Evolutionary conservation across 2,113 vertebrate genomes (phyloP).

Genomic region (Neotragus pygmaeus): DNA sequence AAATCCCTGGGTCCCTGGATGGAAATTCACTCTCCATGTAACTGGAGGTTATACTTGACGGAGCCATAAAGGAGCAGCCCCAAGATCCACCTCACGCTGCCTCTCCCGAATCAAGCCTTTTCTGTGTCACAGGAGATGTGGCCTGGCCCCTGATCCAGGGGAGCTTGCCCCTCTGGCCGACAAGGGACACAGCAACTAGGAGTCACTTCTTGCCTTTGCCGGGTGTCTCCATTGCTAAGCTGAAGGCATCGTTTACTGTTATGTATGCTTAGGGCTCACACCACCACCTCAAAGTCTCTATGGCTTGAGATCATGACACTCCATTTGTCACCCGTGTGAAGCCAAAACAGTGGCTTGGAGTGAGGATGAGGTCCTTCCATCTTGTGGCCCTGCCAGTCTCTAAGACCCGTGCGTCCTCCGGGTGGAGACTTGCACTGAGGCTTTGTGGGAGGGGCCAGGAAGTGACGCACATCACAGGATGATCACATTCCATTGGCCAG

Average conservation of each 20-base stretch:
- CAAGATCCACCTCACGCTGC: conserved; percentile 81
- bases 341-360: too few species aligned
- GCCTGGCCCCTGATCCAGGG: background rate
- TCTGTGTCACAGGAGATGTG: background rate
- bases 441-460: background rate
- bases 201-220: background rate
- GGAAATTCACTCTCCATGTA: conserved; percentile 91
- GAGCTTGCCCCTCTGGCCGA: background rate
- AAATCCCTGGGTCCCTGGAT: conserved; percentile 85
- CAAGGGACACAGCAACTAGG: background rate
- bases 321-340: background rate
- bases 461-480: rapidly evolving
- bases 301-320: background rate
- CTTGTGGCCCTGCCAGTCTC: rapidly evolving
- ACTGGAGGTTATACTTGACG: conserved; percentile 87
- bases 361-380: background rate
- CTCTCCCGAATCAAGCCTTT: background rate
- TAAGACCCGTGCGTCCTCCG: background rate
- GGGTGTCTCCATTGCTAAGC: background rate
- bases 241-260: background rate
- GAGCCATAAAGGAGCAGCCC: conserved; percentile 84
- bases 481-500: background rate
- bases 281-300: background rate
- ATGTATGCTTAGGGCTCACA: background rate
- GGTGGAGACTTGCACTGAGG: background rate